phyloP scores from a whole-genome alignment of 2,888 invertebrate genomes.

The Eristalinus aeneus region DNA sequence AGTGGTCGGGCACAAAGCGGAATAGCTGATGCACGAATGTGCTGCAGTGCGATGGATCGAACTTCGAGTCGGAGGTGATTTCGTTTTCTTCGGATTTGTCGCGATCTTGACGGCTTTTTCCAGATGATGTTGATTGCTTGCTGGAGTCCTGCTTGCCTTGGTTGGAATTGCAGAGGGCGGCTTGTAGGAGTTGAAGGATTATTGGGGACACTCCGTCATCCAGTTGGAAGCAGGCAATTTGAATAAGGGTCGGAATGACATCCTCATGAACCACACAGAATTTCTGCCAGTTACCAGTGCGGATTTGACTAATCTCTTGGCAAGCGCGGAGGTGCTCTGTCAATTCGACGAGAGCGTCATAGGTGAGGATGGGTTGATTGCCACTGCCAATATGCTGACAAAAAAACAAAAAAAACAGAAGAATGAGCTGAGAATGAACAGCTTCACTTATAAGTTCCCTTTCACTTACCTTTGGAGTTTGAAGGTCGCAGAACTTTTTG shows the following conservation, averaged over 20 bases:
- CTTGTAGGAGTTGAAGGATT: slow-evolving; percentile 93
- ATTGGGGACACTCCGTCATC: slow-evolving; percentile 96
- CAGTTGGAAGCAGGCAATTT: slow-evolving; percentile 89
- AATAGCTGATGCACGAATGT: slow-evolving; percentile 87
- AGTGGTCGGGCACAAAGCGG: slow-evolving; percentile 82
- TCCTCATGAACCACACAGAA: slow-evolving; percentile 88
- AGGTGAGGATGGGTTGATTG: slow-evolving; percentile 84
- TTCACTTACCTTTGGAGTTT: slow-evolving; percentile 77
- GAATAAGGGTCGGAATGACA: slow-evolving; percentile 90
- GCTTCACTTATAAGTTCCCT: background rate
- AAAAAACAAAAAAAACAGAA: background rate
- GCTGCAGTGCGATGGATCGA: slow-evolving; percentile 86
- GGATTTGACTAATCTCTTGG: slow-evolving; percentile 93
- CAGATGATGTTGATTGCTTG: slow-evolving; percentile 81
- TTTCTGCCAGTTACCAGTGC: slow-evolving; percentile 97
- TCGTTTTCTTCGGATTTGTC: slow-evolving; percentile 86
- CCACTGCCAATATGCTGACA: slow-evolving; percentile 70
- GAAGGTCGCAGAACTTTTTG: slow-evolving; percentile 79
- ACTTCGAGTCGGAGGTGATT: slow-evolving; percentile 83
- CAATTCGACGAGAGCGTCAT: slow-evolving; percentile 95
- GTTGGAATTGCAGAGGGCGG: slow-evolving; percentile 88
- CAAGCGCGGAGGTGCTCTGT: slow-evolving; percentile 97
- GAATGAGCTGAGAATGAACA: background rate
- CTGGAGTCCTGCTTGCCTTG: slow-evolving; percentile 75
- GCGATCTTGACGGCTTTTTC: slow-evolving; percentile 83